Evolutionary conservation across 2,888 invertebrate genomes (phyloP).

Genomic region (Periphyllus acericola): DNA sequence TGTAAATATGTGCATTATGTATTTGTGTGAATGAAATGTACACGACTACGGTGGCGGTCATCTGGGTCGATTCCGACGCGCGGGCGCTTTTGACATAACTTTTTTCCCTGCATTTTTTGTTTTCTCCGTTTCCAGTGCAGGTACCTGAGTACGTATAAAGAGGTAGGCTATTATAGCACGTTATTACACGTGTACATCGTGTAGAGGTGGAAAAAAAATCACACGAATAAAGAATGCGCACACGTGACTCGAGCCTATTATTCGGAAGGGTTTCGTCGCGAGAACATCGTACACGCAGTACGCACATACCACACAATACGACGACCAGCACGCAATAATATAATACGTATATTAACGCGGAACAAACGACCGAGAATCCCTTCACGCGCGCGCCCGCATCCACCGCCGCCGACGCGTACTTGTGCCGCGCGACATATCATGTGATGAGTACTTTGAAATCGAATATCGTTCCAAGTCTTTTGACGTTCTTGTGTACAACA

Average conservation of each 20-base stretch:
- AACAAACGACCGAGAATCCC: neutral
- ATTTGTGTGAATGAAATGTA: too few species aligned
- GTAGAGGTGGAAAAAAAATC: neutral
- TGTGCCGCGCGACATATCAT: neutral
- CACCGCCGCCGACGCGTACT: neutral
- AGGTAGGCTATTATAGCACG: too few species aligned
- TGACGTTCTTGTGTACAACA: too few species aligned
- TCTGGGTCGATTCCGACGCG: neutral
- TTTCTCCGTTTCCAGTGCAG: neutral
- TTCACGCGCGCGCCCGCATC: neutral
- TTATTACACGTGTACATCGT: too few species aligned
- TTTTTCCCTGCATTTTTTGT: neutral
- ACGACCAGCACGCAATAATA: neutral
- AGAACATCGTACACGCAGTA: neutral
- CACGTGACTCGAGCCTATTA: conserved; percentile 4
- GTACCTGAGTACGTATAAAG: neutral
- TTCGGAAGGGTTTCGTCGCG: neutral
- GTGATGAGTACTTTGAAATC: neutral
- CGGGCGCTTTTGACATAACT: neutral
- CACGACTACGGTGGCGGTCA: conserved; percentile 37
- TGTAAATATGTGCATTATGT: neutral
- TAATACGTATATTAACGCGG: neutral
- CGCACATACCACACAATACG: too few species aligned
- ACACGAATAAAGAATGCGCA: conserved; percentile 1
- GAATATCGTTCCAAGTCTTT: too few species aligned